Percentiles rank a stretch among this genome's conserved stretches.
Conservation (phyloP, 2,113 vertebrate genomes). For the Cygnus atratus region DNA sequence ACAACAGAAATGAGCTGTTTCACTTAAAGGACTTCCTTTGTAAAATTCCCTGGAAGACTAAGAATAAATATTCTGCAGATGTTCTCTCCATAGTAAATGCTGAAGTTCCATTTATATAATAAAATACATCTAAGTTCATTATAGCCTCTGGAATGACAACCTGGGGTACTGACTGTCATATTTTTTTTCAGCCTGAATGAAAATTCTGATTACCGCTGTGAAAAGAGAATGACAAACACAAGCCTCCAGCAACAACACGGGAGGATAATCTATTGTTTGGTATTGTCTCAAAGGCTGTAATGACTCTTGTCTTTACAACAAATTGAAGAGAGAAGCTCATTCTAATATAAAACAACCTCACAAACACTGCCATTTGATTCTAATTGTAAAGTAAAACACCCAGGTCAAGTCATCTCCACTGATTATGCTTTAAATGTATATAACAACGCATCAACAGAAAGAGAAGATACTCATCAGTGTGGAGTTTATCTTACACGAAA, state of each 20-base stretch:
- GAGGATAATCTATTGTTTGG: conserved; percentile 65
- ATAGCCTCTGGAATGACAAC: conserved; percentile 22
- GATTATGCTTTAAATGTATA: conserved; percentile 63
- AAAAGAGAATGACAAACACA: conserved; percentile 56
- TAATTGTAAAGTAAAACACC: conserved; percentile 61
- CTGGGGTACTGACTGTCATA: neutral
- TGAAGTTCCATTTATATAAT: conserved; percentile 19
- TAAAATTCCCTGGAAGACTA: neutral
- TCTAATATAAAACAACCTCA: conserved; percentile 30
- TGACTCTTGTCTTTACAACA: conserved; percentile 53
- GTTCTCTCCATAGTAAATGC: neutral
- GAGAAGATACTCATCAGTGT: conserved; percentile 19
- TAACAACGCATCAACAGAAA: neutral
- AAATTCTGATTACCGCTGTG: conserved; percentile 69
- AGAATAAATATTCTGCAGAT: neutral
- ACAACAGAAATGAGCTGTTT: neutral
- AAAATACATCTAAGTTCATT: conserved; percentile 36
- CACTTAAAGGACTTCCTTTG: neutral
- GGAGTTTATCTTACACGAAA: conserved; percentile 45
- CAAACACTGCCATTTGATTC: conserved; percentile 39
- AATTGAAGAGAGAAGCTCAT: conserved; percentile 61
- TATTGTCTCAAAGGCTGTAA: conserved; percentile 53
- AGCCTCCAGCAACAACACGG: conserved; percentile 64
- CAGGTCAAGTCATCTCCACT: conserved; percentile 50
- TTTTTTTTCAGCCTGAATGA: conserved; percentile 64